Percentiles rank a stretch among this genome's conserved stretches.
Evolutionary conservation across 2,888 invertebrate species (phyloP).

Genomic region (Limulus polyphemus): DNA sequence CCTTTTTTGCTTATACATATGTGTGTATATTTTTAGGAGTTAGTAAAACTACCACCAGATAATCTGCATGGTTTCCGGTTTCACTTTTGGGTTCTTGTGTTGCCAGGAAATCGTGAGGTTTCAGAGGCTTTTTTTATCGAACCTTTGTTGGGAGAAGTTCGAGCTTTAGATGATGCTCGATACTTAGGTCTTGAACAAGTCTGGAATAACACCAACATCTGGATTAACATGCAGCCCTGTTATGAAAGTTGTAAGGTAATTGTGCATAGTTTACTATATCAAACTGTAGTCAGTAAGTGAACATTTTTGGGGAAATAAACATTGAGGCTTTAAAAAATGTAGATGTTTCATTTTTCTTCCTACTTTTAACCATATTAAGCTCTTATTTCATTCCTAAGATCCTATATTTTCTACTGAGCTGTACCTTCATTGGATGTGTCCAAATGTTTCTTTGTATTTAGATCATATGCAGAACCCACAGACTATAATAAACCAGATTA

Average conservation of each 20-base stretch:
- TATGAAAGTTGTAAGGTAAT: conserved; percentile 2
- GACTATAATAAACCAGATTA: too few relatives aligned
- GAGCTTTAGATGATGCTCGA: conserved; percentile 45
- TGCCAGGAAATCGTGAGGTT: conserved; percentile 48
- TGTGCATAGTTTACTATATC: not conserved
- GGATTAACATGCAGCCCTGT: conserved; percentile 39
- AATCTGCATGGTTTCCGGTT: conserved; percentile 35
- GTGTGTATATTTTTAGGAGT: conserved; percentile 27
- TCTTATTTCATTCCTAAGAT: too few relatives aligned
- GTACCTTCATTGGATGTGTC: too few relatives aligned
- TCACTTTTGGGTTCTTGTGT: conserved; percentile 71
- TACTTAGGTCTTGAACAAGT: conserved; percentile 69
- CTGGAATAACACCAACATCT: conserved; percentile 70
- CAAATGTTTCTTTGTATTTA: too few relatives aligned
- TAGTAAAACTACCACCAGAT: conserved; percentile 8
- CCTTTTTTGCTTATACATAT: too few relatives aligned
- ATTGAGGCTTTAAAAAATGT: too few relatives aligned
- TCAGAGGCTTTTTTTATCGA: conserved; percentile 65
- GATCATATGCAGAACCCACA: too few relatives aligned
- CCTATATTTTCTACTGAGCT: too few relatives aligned
- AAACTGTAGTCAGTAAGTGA: too few relatives aligned
- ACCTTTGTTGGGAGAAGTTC: conserved; percentile 59
- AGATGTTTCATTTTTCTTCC: too few relatives aligned
- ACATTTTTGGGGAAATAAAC: too few relatives aligned
- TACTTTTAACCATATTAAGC: too few relatives aligned